Percentiles rank a stretch among this genome's conserved stretches.
Evolutionary conservation across 2,113 vertebrate species (phyloP).

Genomic region (Gnathonemus echidnorhynchus): DNA sequence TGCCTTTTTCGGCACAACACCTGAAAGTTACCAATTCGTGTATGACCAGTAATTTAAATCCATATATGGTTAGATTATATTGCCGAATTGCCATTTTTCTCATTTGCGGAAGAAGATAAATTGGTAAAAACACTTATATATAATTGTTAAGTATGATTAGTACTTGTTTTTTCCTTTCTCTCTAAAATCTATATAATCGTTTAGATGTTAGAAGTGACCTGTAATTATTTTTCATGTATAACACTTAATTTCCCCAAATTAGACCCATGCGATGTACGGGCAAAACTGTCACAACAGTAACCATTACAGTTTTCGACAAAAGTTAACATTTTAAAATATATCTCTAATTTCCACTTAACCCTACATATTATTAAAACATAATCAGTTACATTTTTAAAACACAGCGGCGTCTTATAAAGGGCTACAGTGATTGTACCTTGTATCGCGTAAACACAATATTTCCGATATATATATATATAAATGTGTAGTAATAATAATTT

Average conservation of each 20-base stretch:
- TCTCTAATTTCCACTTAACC: background rate
- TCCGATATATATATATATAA: background rate
- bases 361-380: background rate
- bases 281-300: background rate
- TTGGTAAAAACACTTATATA: background rate
- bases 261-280: background rate
- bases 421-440: background rate
- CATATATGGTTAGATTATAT: background rate
- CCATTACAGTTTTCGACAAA: background rate
- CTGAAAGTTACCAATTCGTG: background rate
- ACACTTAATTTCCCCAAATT: background rate
- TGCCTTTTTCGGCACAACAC: no score
- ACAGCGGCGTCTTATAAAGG: background rate
- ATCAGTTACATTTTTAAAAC: background rate
- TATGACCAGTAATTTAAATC: background rate
- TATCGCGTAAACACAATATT: background rate
- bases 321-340: background rate
- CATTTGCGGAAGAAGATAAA: background rate
- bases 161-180: background rate
- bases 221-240: background rate
- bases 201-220: background rate
- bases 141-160: background rate
- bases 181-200: background rate
- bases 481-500: background rate
- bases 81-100: background rate